Evolutionary conservation across 1,140 invertebrate species (phyloP).

Genomic region (Palaemon carinicauda): DNA sequence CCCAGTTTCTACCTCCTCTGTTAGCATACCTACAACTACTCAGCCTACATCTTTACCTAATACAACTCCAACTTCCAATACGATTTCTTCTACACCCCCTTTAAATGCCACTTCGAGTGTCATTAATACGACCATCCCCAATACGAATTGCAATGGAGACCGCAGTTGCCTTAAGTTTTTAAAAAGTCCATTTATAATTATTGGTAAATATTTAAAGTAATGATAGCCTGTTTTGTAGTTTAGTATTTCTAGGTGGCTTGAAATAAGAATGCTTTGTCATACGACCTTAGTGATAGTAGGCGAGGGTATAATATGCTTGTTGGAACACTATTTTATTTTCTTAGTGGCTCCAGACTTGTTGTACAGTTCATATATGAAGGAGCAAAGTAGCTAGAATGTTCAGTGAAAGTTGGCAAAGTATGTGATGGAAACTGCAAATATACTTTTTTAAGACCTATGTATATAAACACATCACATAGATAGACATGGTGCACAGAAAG

Average conservation of each 20-base stretch:
- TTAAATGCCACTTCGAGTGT: neutral
- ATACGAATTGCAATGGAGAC: conserved; percentile 69
- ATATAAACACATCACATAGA: conserved; percentile 19
- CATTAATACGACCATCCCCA: conserved; percentile 22
- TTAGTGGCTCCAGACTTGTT: neutral
- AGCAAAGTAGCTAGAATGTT: neutral
- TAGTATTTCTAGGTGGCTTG: conserved; percentile 17
- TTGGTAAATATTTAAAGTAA: conserved; percentile 55
- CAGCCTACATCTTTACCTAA: neutral
- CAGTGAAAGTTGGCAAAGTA: too few species aligned
- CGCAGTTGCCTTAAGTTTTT: conserved; percentile 74
- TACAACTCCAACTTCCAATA: neutral
- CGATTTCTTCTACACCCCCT: neutral
- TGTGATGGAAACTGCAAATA: too few species aligned
- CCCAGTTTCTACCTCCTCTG: conserved; percentile 17
- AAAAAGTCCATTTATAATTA: conserved; percentile 66
- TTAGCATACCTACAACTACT: neutral
- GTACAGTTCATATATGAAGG: neutral
- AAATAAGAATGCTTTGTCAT: neutral
- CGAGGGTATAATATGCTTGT: neutral
- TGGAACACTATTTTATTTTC: neutral
- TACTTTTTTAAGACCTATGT: conserved; percentile 6
- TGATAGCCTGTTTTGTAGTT: conserved; percentile 22
- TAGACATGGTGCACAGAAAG: conserved; percentile 13
- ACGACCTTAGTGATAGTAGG: neutral